Conservation (phyloP, 2,888 invertebrate species). For the Netelia inedita region DNA sequence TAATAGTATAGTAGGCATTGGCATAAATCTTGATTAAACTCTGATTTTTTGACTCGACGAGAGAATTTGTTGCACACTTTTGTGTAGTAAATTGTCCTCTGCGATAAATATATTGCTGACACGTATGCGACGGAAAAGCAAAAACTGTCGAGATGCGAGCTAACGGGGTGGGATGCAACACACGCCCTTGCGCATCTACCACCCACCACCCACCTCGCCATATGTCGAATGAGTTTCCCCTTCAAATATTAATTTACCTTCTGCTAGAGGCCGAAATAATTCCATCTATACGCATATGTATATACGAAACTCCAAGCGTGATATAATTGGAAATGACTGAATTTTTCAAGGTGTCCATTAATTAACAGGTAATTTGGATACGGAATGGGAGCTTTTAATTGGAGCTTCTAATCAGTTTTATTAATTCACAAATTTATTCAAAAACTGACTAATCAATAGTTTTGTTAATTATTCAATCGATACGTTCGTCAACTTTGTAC, state of each 20-base stretch:
- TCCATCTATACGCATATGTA: neutral
- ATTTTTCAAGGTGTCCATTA: neutral
- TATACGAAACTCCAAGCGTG: neutral
- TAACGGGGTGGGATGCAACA: neutral
- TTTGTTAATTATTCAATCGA: too few relatives aligned
- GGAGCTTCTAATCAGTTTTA: neutral
- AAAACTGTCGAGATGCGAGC: neutral
- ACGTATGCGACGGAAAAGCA: neutral
- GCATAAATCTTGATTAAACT: constrained; percentile 84
- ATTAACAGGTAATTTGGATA: neutral
- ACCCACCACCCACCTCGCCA: neutral
- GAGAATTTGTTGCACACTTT: constrained; percentile 2
- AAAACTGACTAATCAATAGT: neutral
- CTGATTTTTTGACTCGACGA: constrained; percentile 75
- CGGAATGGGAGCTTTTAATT: neutral
- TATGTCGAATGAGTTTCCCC: neutral
- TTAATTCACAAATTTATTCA: neutral
- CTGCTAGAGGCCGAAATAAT: neutral
- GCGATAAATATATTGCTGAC: constrained; percentile 2
- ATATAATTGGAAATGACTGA: neutral
- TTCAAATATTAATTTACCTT: neutral
- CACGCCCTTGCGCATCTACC: neutral
- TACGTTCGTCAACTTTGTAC: neutral
- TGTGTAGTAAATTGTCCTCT: constrained; percentile 32
- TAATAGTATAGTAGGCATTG: neutral